Evolutionary conservation across 2,113 vertebrate species (phyloP).

Genomic region (Apus apus): DNA sequence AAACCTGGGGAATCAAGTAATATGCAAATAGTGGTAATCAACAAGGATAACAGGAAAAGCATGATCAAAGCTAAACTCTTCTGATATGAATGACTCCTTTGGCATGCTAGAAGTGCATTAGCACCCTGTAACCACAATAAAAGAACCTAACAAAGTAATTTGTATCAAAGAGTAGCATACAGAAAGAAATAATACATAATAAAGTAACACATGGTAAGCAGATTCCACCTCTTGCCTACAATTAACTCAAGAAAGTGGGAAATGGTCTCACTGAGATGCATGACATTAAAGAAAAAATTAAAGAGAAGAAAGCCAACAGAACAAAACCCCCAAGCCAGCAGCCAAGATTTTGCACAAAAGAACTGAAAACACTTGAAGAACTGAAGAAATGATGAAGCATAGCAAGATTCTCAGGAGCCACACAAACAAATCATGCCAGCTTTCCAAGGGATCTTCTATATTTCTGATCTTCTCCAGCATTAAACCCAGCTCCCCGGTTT

Average conservation of each 20-base stretch:
- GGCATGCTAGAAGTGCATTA: constrained; percentile 51
- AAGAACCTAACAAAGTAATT: constrained; percentile 47
- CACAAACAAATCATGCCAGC: background rate
- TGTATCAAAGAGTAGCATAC: background rate
- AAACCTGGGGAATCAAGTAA: constrained; percentile 42
- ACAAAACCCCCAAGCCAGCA: background rate
- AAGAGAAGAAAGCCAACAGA: background rate
- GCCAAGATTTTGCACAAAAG: constrained; percentile 32
- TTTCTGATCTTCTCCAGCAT: background rate
- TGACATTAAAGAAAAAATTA: constrained; percentile 56
- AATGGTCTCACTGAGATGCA: constrained; percentile 7
- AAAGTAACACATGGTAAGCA: constrained; percentile 33
- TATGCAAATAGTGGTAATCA: constrained; percentile 58
- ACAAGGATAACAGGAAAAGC: constrained; percentile 46
- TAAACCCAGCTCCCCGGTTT: background rate
- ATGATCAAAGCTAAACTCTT: constrained; percentile 41
- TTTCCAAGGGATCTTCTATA: background rate
- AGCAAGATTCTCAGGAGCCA: background rate
- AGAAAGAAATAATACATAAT: constrained; percentile 45
- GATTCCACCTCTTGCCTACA: constrained; percentile 6
- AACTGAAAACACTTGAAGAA: background rate
- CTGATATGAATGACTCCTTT: constrained; percentile 27
- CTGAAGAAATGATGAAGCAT: background rate
- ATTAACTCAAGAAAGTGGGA: constrained; percentile 24
- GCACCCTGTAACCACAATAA: constrained; percentile 41